Conservation (phyloP, 2,888 invertebrate species). For the Trachelus iudaicus region DNA sequence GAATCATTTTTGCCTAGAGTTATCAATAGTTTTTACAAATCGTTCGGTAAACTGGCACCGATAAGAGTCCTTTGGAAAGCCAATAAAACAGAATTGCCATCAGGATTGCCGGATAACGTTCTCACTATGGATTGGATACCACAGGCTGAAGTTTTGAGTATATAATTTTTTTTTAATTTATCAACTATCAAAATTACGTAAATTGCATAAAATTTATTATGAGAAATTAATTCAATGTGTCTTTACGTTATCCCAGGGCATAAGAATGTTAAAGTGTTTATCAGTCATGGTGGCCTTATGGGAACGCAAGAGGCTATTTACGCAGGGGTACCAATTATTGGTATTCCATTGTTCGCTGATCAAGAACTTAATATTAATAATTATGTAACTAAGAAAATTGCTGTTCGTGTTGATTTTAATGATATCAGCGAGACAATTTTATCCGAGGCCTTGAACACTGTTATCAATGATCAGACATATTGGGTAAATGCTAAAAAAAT, state of each 20-base stretch:
- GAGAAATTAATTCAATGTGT: neutral
- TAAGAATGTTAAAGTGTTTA: slow-evolving; percentile 51
- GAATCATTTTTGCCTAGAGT: slow-evolving; percentile 46
- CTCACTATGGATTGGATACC: slow-evolving; percentile 46
- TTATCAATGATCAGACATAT: slow-evolving; percentile 47
- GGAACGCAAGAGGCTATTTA: slow-evolving; percentile 56
- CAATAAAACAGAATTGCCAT: slow-evolving; percentile 38
- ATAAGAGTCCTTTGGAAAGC: slow-evolving; percentile 50
- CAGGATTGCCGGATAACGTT: slow-evolving; percentile 50
- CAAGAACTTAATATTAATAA: slow-evolving; percentile 49
- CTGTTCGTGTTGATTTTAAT: slow-evolving; percentile 37
- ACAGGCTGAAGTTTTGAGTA: slow-evolving; percentile 52
- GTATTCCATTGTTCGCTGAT: slow-evolving; percentile 57
- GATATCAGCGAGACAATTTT: slow-evolving; percentile 43
- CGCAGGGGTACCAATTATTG: slow-evolving; percentile 56
- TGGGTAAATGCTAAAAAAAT: slow-evolving; percentile 9
- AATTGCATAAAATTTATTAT: neutral
- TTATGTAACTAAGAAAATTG: slow-evolving; percentile 43
- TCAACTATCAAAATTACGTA: neutral
- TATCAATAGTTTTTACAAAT: slow-evolving; percentile 42
- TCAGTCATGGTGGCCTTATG: slow-evolving; percentile 60
- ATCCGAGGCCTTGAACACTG: slow-evolving; percentile 43
- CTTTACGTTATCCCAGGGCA: slow-evolving; percentile 42
- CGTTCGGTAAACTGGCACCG: slow-evolving; percentile 50
- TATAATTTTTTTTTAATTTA: slow-evolving; percentile 18